A percentile compares a stretch with the other conserved stretches of the same genome.
Evolutionary conservation across 92 coral and sea anemone genomes (phyloP).

Genomic region (Desmophyllum pertusum): DNA sequence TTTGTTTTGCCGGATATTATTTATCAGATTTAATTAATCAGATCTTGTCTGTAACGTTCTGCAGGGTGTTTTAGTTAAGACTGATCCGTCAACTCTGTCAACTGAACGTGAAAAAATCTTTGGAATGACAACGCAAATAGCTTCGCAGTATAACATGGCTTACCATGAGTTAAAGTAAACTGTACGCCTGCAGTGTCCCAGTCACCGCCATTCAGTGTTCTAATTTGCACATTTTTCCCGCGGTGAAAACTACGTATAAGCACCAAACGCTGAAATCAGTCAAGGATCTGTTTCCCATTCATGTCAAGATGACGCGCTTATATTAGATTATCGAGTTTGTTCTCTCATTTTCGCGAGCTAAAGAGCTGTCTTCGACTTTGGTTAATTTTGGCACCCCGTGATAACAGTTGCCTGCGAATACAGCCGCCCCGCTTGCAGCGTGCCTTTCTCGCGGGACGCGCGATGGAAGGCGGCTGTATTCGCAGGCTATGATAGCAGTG

Average conservation of each 20-base stretch:
- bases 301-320: neutral
- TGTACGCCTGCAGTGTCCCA: neutral
- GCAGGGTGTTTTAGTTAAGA: neutral
- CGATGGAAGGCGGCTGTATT: too few species aligned
- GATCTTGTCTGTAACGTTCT: neutral
- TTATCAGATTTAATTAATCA: neutral
- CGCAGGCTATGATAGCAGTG: too few species aligned
- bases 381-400: too few species aligned
- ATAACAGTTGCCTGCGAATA: too few species aligned
- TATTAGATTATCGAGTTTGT: neutral
- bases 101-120: neutral
- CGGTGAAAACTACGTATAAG: neutral
- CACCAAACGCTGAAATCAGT: neutral
- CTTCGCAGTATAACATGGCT: neutral
- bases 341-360: neutral
- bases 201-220: neutral
- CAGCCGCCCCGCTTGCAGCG: too few species aligned
- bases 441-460: too few species aligned
- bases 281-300: neutral
- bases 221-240: neutral
- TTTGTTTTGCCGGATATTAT: neutral
- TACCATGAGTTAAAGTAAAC: neutral
- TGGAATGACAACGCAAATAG: conserved; percentile 3
- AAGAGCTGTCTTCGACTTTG: too few species aligned
- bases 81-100: too few species aligned